Evolutionary conservation across 2,888 invertebrate species (phyloP), one percentile per base, ranked within the genome.

Genomic region (Hypolimnas misippus): DNA sequence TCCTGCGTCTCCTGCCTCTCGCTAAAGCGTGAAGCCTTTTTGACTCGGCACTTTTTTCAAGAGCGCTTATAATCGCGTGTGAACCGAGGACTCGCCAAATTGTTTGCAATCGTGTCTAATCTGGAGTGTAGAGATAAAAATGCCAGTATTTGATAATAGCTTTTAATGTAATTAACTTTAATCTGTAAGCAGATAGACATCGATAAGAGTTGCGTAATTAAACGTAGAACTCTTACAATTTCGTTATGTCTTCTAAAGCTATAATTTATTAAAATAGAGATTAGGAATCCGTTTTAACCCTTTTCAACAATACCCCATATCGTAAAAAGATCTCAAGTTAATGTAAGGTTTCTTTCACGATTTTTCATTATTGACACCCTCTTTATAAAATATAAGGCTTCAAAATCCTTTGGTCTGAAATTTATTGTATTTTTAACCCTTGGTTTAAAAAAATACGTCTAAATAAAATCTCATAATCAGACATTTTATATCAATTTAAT

Each of bases 11-110:
- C 81, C 59, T 54, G 54, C 87, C 87, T 85, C 86, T 86, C 81
- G 81, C 84, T 83, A 83, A 85, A 86, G 87, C 88, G 89, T 87
- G 82, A 89, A 87, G 87, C 87, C 89, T 88, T 89, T 89, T 91
- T 87, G 89, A 90, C 89, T 89, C 84, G 85, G 86, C 89, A 90
- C 88, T 90, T 89, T 89, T 89, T 87, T 87, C 78, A 73, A 89
- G 88, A 83, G 86, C 78, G 83, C 85, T 89, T 84, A 88, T 86
- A 81, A 81, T 77, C 82, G 83, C 82, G 84, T 68, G 71, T 69
- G 68, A 70, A 85, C 83, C 84, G 33, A 63, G 56, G 52, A 63
- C 42, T 46, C 59, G 52, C 42, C 52, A 53, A 63, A 66, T 66
- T 66, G 62, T 62, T 62, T 62, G 49, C 49, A 35, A 57, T 54